These are phyloP conservation scores for Indicator maculatus DNA, from an alignment of 2,113 vertebrate genomes.

Conservation along the genomic window DNA sequence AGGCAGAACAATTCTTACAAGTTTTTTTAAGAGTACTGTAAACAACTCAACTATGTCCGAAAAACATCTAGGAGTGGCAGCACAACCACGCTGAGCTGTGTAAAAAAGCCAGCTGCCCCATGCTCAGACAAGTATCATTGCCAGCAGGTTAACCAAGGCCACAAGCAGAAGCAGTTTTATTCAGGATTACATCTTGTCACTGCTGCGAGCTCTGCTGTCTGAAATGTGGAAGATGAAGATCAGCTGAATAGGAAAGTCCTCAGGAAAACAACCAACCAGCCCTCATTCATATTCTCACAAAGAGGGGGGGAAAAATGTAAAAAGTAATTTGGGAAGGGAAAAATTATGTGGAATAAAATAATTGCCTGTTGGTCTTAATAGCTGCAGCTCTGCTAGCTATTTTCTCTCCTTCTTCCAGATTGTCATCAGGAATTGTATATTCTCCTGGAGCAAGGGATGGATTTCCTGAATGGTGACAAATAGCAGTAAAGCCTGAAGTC, in stretches of 20 bases:
- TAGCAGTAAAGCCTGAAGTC: constrained; percentile 17
- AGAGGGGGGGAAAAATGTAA: not conserved
- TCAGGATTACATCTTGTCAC: not conserved
- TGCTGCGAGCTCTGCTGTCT: not conserved
- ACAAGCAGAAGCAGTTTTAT: not conserved
- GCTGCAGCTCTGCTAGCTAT: constrained; percentile 5
- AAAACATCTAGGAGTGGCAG: constrained; percentile 43
- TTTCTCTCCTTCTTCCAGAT: constrained; percentile 7
- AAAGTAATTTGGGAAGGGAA: not conserved
- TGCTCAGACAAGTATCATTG: constrained; percentile 32
- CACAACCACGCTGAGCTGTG: constrained; percentile 8
- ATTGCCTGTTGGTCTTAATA: constrained; percentile 1
- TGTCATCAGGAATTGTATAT: constrained; percentile 24
- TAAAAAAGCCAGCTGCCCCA: constrained; percentile 17
- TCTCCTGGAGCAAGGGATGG: constrained; percentile 26
- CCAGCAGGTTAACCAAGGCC: constrained; percentile 43
- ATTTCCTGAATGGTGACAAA: constrained; percentile 55
- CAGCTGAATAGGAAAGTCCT: not conserved
- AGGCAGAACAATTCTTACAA: not conserved
- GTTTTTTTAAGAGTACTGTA: not conserved
- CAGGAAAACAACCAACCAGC: not conserved
- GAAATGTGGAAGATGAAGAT: not conserved
- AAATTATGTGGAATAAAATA: constrained; percentile 6
- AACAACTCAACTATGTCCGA: constrained; percentile 24
- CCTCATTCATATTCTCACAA: not conserved